Evolutionary conservation across 2,797 vertebrate species (phyloP).

Genomic region (Microhierax caerulescens): DNA sequence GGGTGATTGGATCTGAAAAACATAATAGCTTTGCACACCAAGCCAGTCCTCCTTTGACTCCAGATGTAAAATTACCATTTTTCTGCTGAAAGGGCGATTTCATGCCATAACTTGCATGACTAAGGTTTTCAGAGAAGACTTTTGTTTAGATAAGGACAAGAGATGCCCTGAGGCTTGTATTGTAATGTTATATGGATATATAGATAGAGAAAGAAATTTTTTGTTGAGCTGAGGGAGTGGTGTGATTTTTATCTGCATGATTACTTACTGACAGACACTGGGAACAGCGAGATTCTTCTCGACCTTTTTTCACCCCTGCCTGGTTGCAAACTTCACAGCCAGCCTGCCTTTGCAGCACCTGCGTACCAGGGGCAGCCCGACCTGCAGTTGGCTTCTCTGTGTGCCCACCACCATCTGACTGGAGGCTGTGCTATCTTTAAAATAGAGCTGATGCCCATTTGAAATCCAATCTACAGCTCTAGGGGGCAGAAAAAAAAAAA

Average conservation of each 20-base stretch:
- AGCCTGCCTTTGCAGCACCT: background rate
- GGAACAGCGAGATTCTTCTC: slow-evolving; percentile 25
- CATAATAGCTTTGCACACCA: slow-evolving; percentile 40
- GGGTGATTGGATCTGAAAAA: slow-evolving; percentile 50
- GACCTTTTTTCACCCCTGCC: slow-evolving; percentile 58
- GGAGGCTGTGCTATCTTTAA: background rate
- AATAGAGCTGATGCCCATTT: background rate
- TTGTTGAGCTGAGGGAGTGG: slow-evolving; percentile 62
- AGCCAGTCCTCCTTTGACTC: slow-evolving; percentile 59
- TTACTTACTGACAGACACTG: slow-evolving; percentile 63
- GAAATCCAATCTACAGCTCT: background rate
- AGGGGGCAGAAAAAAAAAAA: accelerated
- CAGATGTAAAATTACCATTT: slow-evolving; percentile 63
- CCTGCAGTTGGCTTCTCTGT: background rate
- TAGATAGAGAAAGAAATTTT: slow-evolving; percentile 51
- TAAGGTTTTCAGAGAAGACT: slow-evolving; percentile 68
- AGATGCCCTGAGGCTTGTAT: slow-evolving; percentile 69
- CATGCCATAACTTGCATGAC: slow-evolving; percentile 70
- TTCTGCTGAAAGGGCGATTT: slow-evolving; percentile 71
- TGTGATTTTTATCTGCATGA: slow-evolving; percentile 66
- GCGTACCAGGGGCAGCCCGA: background rate
- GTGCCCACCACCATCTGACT: background rate
- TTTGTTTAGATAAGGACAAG: slow-evolving; percentile 73
- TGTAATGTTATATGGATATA: slow-evolving; percentile 64
- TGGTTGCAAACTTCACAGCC: background rate